These are phyloP conservation scores for Caenorhabditis sulstoni DNA, from an alignment of 2,888 invertebrate genomes.

Conservation along the genomic window DNA sequence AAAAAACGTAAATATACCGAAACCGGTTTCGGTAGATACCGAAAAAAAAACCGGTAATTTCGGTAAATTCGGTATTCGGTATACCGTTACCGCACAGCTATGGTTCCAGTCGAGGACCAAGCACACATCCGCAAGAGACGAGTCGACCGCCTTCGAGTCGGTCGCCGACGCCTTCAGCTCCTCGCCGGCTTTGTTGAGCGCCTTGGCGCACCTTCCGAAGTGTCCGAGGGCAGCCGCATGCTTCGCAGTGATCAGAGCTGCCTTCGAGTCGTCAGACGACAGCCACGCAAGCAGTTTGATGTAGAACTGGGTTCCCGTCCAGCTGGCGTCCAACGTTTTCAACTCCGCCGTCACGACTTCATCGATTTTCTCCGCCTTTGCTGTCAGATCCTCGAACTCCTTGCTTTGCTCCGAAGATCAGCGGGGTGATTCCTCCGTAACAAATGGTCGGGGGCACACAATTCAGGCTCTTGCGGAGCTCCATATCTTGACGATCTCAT, in stretches of 20 bases:
- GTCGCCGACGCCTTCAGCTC: slow-evolving; percentile 82
- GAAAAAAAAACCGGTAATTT: no score
- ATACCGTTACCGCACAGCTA: no score
- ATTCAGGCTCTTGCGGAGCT: slow-evolving; percentile 42
- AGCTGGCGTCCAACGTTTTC: slow-evolving; percentile 39
- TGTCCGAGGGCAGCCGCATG: slow-evolving; percentile 89
- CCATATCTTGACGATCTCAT: slow-evolving; percentile 54
- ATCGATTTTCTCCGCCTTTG: slow-evolving; percentile 83
- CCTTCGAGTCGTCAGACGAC: slow-evolving; percentile 89
- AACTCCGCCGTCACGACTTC: slow-evolving; percentile 77
- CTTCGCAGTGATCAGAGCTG: slow-evolving; percentile 86
- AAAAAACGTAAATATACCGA: no score
- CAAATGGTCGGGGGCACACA: slow-evolving; percentile 35
- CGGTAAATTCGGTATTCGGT: no score
- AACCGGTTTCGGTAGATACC: no score
- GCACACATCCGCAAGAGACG: slow-evolving; percentile 81
- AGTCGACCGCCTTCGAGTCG: slow-evolving; percentile 62
- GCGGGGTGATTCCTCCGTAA: slow-evolving; percentile 49
- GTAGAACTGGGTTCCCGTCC: slow-evolving; percentile 53
- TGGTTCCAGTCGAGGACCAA: slow-evolving; percentile 87
- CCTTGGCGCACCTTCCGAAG: slow-evolving; percentile 88
- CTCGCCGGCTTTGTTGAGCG: slow-evolving; percentile 83
- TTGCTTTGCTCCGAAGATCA: slow-evolving; percentile 59
- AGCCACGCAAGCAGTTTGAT: slow-evolving; percentile 87
- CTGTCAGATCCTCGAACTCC: slow-evolving; percentile 22